These are phyloP conservation scores for Characodon lateralis DNA, from an alignment of 2,797 vertebrate genomes.

Conservation along the genomic window DNA sequence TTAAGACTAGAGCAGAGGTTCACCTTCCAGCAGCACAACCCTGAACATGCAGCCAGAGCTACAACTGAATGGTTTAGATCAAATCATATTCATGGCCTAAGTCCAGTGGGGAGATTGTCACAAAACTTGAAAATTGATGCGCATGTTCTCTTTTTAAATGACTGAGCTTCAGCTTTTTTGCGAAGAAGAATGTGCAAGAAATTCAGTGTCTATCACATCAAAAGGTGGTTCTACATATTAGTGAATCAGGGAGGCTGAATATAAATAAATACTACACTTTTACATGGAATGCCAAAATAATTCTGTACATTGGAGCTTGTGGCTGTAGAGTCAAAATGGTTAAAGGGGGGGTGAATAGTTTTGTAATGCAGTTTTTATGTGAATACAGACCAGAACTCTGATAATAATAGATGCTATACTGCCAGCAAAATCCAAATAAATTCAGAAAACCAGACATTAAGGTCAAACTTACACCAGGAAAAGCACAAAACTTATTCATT, in stretches of 20 bases:
- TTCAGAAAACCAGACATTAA: not conserved
- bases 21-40: too few relatives aligned
- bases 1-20: too few relatives aligned
- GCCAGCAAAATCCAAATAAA: not conserved
- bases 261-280: not conserved
- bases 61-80: not conserved
- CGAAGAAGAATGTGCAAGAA: not conserved
- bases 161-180: not conserved
- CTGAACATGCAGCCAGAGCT: not conserved
- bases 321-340: not conserved
- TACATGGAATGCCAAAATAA: not conserved
- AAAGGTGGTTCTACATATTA: not conserved
- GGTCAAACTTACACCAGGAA: conserved; percentile 4
- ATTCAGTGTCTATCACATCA: not conserved
- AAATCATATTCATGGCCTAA: too few relatives aligned
- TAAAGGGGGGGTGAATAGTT: not conserved
- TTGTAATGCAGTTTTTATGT: not conserved
- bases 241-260: not conserved
- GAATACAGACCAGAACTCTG: not conserved
- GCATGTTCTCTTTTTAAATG: not conserved
- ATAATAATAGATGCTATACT: not conserved
- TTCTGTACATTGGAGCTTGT: not conserved
- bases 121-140: not conserved
- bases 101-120: too few relatives aligned
- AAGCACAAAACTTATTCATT: conserved; percentile 8